These are phyloP conservation scores for Syritta pipiens DNA, from an alignment of 2,888 invertebrate genomes.

Conservation along the genomic window DNA sequence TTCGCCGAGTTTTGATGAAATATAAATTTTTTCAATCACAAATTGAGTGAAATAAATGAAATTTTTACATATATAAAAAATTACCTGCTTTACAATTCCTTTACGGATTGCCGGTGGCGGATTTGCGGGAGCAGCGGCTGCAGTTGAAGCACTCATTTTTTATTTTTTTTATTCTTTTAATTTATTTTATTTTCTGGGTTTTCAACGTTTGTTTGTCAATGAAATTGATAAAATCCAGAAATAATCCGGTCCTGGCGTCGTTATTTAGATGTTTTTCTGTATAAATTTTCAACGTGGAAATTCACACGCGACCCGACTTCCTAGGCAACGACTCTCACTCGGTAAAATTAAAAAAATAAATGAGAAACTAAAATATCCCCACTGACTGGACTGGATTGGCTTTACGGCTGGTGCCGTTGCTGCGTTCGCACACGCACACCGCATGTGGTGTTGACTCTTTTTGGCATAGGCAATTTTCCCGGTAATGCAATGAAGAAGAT, in stretches of 20 bases:
- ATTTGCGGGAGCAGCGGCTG: slow-evolving; percentile 74
- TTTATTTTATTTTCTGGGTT: slow-evolving; percentile 36
- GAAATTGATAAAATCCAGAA: slow-evolving; percentile 30
- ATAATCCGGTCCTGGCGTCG: slow-evolving; percentile 46
- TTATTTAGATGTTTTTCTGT: slow-evolving; percentile 26
- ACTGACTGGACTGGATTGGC: slow-evolving; percentile 22
- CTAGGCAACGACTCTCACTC: slow-evolving; percentile 59
- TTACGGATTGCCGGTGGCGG: slow-evolving; percentile 74
- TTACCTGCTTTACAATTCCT: slow-evolving; percentile 79
- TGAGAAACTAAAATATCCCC: slow-evolving; percentile 51
- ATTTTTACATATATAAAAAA: no score
- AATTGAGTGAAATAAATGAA: no score
- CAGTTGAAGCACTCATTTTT: slow-evolving; percentile 73
- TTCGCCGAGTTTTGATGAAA: slow-evolving; percentile 55
- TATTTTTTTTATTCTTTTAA: slow-evolving; percentile 16
- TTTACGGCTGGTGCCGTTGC: slow-evolving; percentile 37
- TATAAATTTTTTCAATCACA: slow-evolving; percentile 56
- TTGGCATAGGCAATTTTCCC: neutral
- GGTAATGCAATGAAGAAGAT: neutral
- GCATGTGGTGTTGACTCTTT: slow-evolving; percentile 18
- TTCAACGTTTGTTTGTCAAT: no score
- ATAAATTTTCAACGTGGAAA: slow-evolving; percentile 45
- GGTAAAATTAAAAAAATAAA: slow-evolving; percentile 68
- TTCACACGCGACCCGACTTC: slow-evolving; percentile 62
- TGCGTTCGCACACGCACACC: slow-evolving; percentile 35